These are phyloP conservation scores for Oplegnathus fasciatus DNA, from an alignment of 2,113 vertebrate species.

Conservation along the genomic window DNA sequence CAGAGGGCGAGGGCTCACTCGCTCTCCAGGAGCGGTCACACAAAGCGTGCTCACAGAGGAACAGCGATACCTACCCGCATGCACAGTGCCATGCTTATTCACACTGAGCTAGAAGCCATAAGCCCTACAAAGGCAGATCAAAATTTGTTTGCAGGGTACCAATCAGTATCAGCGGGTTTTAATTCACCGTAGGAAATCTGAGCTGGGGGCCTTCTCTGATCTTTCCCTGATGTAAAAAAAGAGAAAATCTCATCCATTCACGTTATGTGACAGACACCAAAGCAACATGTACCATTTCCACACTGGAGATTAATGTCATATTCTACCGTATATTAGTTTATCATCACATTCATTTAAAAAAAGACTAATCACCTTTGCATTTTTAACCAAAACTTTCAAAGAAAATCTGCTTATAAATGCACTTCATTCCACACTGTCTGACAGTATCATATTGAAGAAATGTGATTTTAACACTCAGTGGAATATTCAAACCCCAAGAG, in stretches of 20 bases:
- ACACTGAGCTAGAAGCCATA: slow-evolving; percentile 18
- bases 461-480: background rate
- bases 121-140: slow-evolving; percentile 60
- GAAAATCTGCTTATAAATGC: slow-evolving; percentile 25
- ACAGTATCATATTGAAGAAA: background rate
- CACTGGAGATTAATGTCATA: slow-evolving; percentile 49
- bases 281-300: slow-evolving; percentile 24
- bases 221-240: slow-evolving; percentile 17
- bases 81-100: slow-evolving; percentile 42
- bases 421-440: slow-evolving; percentile 17
- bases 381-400: slow-evolving; percentile 19
- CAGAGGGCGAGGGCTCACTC: slow-evolving; percentile 46
- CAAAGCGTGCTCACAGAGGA: slow-evolving; percentile 29
- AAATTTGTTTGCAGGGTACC: slow-evolving; percentile 50
- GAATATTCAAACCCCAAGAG: slow-evolving; percentile 1
- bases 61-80: slow-evolving; percentile 27
- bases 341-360: slow-evolving; percentile 22
- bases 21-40: slow-evolving; percentile 51
- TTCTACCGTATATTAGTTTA: slow-evolving; percentile 14
- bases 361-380: slow-evolving; percentile 12
- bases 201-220: slow-evolving; percentile 49
- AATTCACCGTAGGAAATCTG: slow-evolving; percentile 40
- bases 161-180: slow-evolving; percentile 51
- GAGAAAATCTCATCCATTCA: slow-evolving; percentile 50
- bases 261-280: slow-evolving; percentile 30